Conservation (phyloP, 2,888 invertebrate species). For the Endotricha flammealis region DNA sequence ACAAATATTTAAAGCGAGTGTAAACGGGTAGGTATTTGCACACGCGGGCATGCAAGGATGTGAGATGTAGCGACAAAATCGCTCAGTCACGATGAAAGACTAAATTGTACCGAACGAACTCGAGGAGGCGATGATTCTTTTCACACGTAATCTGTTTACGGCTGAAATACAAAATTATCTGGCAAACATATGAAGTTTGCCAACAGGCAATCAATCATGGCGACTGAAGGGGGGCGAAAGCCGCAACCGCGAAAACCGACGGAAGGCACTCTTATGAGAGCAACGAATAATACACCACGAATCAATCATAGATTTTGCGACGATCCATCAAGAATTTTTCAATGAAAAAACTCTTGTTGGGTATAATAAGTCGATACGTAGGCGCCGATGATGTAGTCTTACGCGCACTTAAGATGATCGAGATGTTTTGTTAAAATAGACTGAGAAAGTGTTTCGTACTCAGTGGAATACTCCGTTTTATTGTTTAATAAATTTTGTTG, state of each 20-base stretch:
- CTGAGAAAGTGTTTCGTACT: too few relatives aligned
- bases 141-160: slow-evolving; percentile 73
- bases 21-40: slow-evolving; percentile 6
- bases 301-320: slow-evolving; percentile 76
- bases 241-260: slow-evolving; percentile 61
- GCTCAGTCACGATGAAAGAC: slow-evolving; percentile 54
- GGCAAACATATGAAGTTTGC: slow-evolving; percentile 75
- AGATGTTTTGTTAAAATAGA: slow-evolving; percentile 18
- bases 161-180: slow-evolving; percentile 77
- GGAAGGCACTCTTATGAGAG: slow-evolving; percentile 67
- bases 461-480: too few relatives aligned
- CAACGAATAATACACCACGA: slow-evolving; percentile 73
- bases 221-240: slow-evolving; percentile 61
- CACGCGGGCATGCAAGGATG: slow-evolving; percentile 23
- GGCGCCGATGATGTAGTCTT: slow-evolving; percentile 23
- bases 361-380: slow-evolving; percentile 35
- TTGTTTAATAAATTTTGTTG: too few relatives aligned
- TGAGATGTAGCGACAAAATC: slow-evolving; percentile 46
- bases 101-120: slow-evolving; percentile 40
- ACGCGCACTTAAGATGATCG: slow-evolving; percentile 28
- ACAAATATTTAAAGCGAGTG: slow-evolving; percentile 7
- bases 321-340: slow-evolving; percentile 74
- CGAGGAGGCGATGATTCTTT: slow-evolving; percentile 61
- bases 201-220: slow-evolving; percentile 68
- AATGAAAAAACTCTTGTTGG: slow-evolving; percentile 51